Base-by-base conservation (phyloP, 2,888 invertebrate species). In the Hydrotaea cyrtoneurina region DNA sequence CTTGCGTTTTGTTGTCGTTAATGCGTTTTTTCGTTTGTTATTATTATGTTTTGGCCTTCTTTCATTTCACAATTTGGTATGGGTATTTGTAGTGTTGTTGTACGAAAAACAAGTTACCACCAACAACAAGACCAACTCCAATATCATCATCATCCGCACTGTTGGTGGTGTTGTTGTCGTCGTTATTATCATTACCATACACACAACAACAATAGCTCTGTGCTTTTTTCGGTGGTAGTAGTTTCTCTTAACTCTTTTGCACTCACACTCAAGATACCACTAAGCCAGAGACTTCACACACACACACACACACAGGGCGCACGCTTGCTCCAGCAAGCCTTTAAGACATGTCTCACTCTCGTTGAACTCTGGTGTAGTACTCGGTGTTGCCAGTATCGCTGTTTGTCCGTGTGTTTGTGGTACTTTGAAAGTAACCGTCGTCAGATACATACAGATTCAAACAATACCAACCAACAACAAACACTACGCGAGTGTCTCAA, bases 41-140 rank as follows among this genome's bases (percentile, higher is more conserved):
- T 78, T 76, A 75, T 76, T 55, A 19, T 69, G 69, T 78, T 73
- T 78, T 76, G 46, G 19, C 62, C 69, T 59, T 80, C 71, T 77
- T 77, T 86, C 78, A 59, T 86, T 73, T 53, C 66, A 71, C 64
- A 72, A 55, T 74, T 64, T 72, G 26, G 21, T 74, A 19, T 10
- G 11, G 13, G 0, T 19, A 8, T 64, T 66, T 59, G 46, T 39
- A 36, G 13, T 39, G n/a, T 31, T 31, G 31, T 7, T 66, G 39
- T 57, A 36, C 11, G 53, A 73, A 86, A 90, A 89, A 90, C 91
- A 86, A 89, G 89, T 90, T 90, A 88, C 77, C 88, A 82, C 50
- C 79, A 88, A 88, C 87, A 88, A 86, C 80, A 86, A 86, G 19
- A 69, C 57, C 46, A 80, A 84, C 73, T 57, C 57, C 50, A 77